Evolutionary conservation across 30 jellyfish, hydroid and myxozoan genomes (phyloP).

Genomic region (Cassiopea xamachana): DNA sequence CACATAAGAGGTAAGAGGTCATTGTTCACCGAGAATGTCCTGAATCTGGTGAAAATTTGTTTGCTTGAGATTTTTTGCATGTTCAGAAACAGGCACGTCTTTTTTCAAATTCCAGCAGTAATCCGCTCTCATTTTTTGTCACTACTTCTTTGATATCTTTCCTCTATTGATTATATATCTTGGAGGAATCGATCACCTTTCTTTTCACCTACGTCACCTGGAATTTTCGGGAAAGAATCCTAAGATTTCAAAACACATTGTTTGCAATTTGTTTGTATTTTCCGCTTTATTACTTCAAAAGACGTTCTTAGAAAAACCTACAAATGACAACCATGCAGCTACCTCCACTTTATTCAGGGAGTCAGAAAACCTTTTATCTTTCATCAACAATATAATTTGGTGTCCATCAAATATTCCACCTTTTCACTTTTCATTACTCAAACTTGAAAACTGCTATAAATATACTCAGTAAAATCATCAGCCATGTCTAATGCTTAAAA

Average conservation of each 20-base stretch:
- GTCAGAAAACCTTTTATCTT: not conserved
- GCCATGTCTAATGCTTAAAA: conserved; percentile 34
- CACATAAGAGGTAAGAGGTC: too few relatives aligned
- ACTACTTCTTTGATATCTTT: too few relatives aligned
- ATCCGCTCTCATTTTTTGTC: too few relatives aligned
- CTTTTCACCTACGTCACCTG: conserved; percentile 6
- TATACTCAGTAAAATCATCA: too few relatives aligned
- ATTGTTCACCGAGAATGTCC: too few relatives aligned
- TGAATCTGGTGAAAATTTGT: too few relatives aligned
- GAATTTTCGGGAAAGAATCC: not conserved
- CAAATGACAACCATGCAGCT: not conserved
- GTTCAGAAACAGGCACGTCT: too few relatives aligned
- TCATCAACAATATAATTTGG: not conserved
- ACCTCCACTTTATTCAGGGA: not conserved
- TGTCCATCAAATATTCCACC: conserved; percentile 13
- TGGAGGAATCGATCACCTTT: conserved; percentile 30
- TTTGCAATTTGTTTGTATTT: not conserved
- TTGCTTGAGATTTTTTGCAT: too few relatives aligned
- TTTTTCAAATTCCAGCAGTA: too few relatives aligned
- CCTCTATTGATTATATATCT: too few relatives aligned
- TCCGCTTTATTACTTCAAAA: conserved; percentile 19
- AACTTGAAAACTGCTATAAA: conserved; percentile 6
- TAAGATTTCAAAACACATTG: not conserved
- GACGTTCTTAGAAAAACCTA: not conserved
- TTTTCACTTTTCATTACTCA: conserved; percentile 17